These are phyloP conservation scores for Cygnus buccinator DNA, from an alignment of 2,113 vertebrate species.

Conservation along the genomic window DNA sequence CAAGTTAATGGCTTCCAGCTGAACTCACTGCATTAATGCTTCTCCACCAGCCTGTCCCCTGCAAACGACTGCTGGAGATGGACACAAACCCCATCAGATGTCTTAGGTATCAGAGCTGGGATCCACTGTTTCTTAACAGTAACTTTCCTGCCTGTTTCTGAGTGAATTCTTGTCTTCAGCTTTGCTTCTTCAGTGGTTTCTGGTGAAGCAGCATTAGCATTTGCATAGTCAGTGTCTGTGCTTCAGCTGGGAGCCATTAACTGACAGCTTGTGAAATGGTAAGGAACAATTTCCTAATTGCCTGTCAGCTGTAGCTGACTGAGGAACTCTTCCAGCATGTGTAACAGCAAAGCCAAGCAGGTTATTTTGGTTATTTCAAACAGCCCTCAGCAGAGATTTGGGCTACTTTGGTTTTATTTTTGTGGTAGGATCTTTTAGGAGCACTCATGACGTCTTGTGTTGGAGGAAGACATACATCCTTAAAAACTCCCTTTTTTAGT, in stretches of 20 bases:
- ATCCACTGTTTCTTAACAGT: not conserved
- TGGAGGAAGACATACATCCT: not conserved
- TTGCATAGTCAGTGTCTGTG: not conserved
- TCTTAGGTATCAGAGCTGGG: not conserved
- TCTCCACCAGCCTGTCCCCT: not conserved
- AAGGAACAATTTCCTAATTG: conserved; percentile 64
- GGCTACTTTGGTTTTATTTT: conserved; percentile 1
- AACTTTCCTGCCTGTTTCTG: not conserved
- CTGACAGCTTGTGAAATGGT: conserved; percentile 63
- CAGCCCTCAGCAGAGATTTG: not conserved
- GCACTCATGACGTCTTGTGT: not conserved
- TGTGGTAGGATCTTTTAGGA: not conserved
- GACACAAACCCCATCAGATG: not conserved
- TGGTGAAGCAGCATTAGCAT: not conserved
- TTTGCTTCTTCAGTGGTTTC: not conserved
- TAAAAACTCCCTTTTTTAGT: not conserved
- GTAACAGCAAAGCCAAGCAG: conserved; percentile 30
- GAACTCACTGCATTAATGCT: not conserved
- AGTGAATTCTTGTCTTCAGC: not conserved
- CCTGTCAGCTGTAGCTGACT: conserved; percentile 54
- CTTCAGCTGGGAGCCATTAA: conserved; percentile 65
- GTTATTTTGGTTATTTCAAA: conserved; percentile 44
- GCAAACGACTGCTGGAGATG: not conserved
- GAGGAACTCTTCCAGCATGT: conserved; percentile 30
- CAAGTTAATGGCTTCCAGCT: conserved; percentile 54